Evolutionary conservation across 2,113 vertebrate species (phyloP).

Genomic region (Talpa occidentalis): DNA sequence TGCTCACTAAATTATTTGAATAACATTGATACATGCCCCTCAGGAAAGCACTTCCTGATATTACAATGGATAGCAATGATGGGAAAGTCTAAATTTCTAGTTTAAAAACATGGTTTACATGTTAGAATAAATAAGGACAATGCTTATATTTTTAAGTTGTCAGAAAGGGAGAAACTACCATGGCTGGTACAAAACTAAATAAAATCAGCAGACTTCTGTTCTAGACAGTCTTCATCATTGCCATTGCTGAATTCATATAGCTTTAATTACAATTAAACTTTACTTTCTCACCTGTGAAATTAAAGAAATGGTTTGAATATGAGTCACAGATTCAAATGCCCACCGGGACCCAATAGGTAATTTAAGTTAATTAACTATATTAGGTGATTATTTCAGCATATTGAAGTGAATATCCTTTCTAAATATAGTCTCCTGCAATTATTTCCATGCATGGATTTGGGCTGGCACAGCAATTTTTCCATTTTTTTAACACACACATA

Average conservation of each 20-base stretch:
- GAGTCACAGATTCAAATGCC: not conserved
- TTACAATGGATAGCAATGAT: not conserved
- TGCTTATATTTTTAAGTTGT: not conserved
- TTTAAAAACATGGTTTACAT: not conserved
- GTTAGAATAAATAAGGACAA: not conserved
- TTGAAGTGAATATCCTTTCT: not conserved
- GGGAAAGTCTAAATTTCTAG: not conserved
- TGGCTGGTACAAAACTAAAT: not conserved
- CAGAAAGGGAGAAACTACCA: not conserved
- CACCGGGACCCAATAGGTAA: not conserved
- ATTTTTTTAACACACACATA: not conserved
- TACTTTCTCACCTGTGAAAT: slow-evolving; percentile 46
- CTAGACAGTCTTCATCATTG: not conserved
- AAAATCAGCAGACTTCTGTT: not conserved
- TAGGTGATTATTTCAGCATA: not conserved
- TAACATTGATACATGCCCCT: not conserved
- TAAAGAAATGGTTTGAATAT: not conserved
- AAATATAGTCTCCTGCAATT: not conserved
- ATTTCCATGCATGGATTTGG: not conserved
- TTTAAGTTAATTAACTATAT: slow-evolving; percentile 29
- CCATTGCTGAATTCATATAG: not conserved
- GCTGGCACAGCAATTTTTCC: not conserved
- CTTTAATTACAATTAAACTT: not conserved
- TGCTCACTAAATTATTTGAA: not conserved
- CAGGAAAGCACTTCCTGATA: not conserved